Conservation (phyloP, 2,113 vertebrate species). For the Pelodiscus sinensis region DNA sequence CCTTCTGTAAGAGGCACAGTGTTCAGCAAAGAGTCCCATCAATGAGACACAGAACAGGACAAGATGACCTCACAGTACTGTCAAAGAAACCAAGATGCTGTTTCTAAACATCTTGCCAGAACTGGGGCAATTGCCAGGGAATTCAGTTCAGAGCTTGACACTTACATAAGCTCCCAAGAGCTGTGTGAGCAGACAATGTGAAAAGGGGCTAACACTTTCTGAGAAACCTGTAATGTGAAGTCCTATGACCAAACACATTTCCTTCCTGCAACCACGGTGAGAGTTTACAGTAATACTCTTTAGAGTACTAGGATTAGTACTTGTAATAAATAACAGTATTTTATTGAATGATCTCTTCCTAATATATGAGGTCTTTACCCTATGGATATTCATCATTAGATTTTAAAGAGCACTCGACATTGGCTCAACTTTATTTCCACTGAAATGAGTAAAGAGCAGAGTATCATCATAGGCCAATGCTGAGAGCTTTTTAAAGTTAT, state of each 20-base stretch:
- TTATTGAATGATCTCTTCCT: not conserved
- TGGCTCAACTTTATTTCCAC: not conserved
- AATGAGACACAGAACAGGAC: not conserved
- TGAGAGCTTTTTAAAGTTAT: not conserved
- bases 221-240: rapidly evolving
- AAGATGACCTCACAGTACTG: rapidly evolving
- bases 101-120: not conserved
- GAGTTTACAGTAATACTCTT: not conserved
- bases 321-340: rapidly evolving
- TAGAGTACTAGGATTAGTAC: not conserved
- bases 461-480: rapidly evolving
- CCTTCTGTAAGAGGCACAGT: not conserved
- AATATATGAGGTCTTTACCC: not conserved
- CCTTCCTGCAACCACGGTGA: not conserved
- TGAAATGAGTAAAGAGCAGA: not conserved
- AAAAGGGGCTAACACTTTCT: not conserved
- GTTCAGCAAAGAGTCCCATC: not conserved
- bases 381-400: not conserved
- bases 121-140: not conserved
- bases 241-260: not conserved
- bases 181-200: not conserved
- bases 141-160: not conserved
- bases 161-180: not conserved
- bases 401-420: not conserved
- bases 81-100: not conserved